These are phyloP conservation scores for Melinopterus prodromus DNA, from an alignment of 2,888 invertebrate genomes.

Conservation along the genomic window DNA sequence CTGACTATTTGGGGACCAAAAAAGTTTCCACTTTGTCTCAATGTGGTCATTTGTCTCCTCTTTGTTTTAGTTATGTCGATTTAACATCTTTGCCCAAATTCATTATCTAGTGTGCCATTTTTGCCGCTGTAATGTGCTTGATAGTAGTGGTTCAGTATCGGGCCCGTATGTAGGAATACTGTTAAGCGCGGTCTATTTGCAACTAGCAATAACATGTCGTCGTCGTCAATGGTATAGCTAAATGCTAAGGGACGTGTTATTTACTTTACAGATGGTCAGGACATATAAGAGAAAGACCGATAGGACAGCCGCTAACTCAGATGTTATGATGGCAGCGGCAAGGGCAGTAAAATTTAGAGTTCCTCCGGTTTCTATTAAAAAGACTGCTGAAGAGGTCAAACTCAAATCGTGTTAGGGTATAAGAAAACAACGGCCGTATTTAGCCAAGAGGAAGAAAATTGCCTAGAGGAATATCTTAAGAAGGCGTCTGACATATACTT, in stretches of 20 bases:
- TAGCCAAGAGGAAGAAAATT: neutral
- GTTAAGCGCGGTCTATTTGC: neutral
- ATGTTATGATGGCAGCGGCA: conserved; percentile 15
- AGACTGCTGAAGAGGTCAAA: conserved; percentile 21
- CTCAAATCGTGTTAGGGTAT: conserved; percentile 17
- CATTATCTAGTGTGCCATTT: conserved; percentile 11
- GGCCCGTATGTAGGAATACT: neutral
- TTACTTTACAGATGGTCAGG: conserved; percentile 22
- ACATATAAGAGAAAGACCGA: conserved; percentile 24
- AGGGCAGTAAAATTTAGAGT: conserved; percentile 5
- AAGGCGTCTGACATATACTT: conserved; percentile 24
- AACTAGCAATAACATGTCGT: neutral
- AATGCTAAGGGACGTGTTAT: conserved; percentile 14
- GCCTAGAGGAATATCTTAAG: conserved; percentile 15
- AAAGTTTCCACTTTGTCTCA: conserved; percentile 8
- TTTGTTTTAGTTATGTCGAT: conserved; percentile 8
- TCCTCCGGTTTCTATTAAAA: conserved; percentile 13
- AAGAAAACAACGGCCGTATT: conserved; percentile 17
- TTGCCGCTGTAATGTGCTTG: neutral
- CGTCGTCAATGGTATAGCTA: conserved; percentile 18
- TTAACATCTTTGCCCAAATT: conserved; percentile 13
- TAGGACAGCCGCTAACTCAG: neutral
- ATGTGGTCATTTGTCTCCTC: neutral
- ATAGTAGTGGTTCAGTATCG: neutral
- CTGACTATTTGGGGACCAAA: conserved; percentile 13